Base-by-base conservation (phyloP, 2,888 invertebrate genomes). In the Drosophila putrida region DNA sequence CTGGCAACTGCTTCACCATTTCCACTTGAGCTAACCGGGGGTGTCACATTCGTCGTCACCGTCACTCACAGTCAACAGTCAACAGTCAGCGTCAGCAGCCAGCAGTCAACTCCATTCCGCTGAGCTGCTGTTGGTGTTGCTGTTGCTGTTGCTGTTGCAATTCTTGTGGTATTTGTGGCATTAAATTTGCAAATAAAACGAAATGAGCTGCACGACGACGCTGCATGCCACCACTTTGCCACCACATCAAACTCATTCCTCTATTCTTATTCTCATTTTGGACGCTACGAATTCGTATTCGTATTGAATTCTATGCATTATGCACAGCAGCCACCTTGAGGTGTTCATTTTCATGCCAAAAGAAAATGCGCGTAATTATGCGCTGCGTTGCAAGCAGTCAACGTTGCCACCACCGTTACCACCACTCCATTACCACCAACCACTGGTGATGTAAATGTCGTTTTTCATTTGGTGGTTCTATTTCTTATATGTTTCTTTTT, bases 161-260 rank as follows among this genome's bases (percentile, higher is more conserved):
- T 81, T 74, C 84, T 86, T 88, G 81, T 88, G 89, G 89, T 88
- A 86, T 86, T 85, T 88, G 89, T 85, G 88, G 85, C 84, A 85
- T 78, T 73, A 82, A 84, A 80, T 80, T 80, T 80, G 78, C 80
- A 78, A 70, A 78, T 78, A 87, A 88, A 88, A 82, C 80, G 74
- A 84, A 83, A 84, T 82, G 88, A 83, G 84, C 69, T 71, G 71
- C 75, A 72, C 75, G 63, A 72, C 75, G 63, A 60, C 44, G 57
- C 63, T 47, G 20, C 20, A 20, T 20, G 39, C 60, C 61, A 64
- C 50, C 15, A 33, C 15, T n/a, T 33, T 53, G 53, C 59, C 63
- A 61, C 20, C 39, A 31, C 58, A 36, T 39, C 65, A 46, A 50
- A 39, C 63, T 49, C 50, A 69, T 27, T 63, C 55, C 60, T 55